These are phyloP conservation scores for Danio jaintianensis DNA, from an alignment of 2,797 vertebrate species.

Conservation along the genomic window DNA sequence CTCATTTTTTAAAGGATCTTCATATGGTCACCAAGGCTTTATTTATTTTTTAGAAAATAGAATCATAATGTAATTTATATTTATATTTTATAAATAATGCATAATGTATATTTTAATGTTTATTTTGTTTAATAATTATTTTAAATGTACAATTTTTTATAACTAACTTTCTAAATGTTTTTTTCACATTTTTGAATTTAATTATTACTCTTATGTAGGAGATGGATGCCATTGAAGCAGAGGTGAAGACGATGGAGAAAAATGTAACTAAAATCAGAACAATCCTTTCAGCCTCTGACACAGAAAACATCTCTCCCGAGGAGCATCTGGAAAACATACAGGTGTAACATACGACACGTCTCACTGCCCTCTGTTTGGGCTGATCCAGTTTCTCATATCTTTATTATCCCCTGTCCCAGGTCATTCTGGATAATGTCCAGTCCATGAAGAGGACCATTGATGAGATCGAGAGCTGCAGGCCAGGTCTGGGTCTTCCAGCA, in stretches of 20 bases:
- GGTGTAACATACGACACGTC: slow-evolving; percentile 77
- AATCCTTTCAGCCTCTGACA: slow-evolving; percentile 85
- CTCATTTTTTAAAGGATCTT: too few relatives aligned
- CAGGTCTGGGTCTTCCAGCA: slow-evolving; percentile 75
- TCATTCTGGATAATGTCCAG: slow-evolving; percentile 85
- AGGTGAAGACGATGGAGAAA: slow-evolving; percentile 88
- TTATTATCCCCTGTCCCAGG: slow-evolving; percentile 71
- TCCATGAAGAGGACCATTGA: slow-evolving; percentile 84
- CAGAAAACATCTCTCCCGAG: slow-evolving; percentile 76
- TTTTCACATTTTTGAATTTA: neutral
- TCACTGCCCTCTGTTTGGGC: neutral
- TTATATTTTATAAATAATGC: too few relatives aligned
- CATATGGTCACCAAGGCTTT: too few relatives aligned
- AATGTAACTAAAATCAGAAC: slow-evolving; percentile 84
- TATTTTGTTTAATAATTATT: too few relatives aligned
- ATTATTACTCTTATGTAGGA: slow-evolving; percentile 73
- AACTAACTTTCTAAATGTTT: neutral
- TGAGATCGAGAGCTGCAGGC: slow-evolving; percentile 81
- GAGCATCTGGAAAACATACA: slow-evolving; percentile 87
- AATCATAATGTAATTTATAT: too few relatives aligned
- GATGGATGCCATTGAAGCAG: slow-evolving; percentile 85
- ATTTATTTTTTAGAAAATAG: too few relatives aligned
- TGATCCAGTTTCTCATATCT: neutral
- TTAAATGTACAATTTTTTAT: neutral
- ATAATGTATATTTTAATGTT: too few relatives aligned